A percentile compares a stretch with the other conserved stretches of the same genome.
phyloP scores from a whole-genome alignment of 2,797 vertebrate species.

The Cyclura pinguis region DNA sequence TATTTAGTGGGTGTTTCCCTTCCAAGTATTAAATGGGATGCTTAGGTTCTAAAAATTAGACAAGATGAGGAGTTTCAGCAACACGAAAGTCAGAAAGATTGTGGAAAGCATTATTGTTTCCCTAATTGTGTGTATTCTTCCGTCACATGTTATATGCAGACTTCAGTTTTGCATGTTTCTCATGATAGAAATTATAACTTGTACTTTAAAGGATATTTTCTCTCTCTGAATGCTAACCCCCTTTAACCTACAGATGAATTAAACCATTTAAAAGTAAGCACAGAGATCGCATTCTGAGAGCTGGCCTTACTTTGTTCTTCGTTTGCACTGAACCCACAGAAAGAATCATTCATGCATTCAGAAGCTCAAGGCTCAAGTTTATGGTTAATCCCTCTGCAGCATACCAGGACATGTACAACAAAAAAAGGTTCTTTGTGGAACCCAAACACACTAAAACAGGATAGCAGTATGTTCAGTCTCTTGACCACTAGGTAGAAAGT shows the following conservation, averaged over 20 bases:
- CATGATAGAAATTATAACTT: constrained; percentile 45
- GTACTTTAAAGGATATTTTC: constrained; percentile 60
- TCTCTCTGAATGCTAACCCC: constrained; percentile 71
- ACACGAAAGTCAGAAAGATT: constrained; percentile 41
- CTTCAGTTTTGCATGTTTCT: constrained; percentile 58
- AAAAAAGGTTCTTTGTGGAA: constrained; percentile 79
- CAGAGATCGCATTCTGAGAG: constrained; percentile 78
- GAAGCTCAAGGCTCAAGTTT: constrained; percentile 68
- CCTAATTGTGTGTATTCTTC: constrained; percentile 24
- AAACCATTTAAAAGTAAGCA: constrained; percentile 76
- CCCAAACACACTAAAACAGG: constrained; percentile 59
- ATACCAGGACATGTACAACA: constrained; percentile 53
- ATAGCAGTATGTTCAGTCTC: constrained; percentile 74
- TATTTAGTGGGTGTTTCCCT: no score
- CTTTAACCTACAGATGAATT: constrained; percentile 77
- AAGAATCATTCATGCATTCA: constrained; percentile 78
- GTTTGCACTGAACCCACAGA: constrained; percentile 75
- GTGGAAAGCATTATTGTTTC: constrained; percentile 48
- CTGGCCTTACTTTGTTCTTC: constrained; percentile 75
- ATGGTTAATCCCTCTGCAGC: constrained; percentile 72
- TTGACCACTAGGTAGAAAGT: constrained; percentile 72
- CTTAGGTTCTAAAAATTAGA: no score
- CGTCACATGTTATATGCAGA: constrained; percentile 57
- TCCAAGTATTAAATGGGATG: no score
- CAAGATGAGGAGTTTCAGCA: neutral